phyloP scores from a whole-genome alignment of 2,888 invertebrate genomes.

The Reticulitermes lucifugus region DNA sequence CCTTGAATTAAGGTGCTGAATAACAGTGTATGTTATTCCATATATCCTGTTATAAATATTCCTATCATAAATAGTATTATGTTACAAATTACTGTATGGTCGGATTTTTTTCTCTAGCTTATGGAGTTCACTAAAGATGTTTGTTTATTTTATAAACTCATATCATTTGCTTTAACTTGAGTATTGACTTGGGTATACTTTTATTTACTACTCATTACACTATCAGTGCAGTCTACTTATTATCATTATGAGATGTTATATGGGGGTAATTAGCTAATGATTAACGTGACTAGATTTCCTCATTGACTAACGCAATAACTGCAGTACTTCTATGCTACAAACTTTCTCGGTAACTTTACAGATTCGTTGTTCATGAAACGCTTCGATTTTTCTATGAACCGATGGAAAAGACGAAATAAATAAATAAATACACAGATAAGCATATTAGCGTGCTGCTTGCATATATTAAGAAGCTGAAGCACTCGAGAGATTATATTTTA shows the following conservation, averaged over 20 bases:
- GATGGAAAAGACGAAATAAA: slow-evolving; percentile 22
- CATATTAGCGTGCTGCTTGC: slow-evolving; percentile 4
- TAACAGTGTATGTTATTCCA: slow-evolving; percentile 22
- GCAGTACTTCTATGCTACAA: slow-evolving; percentile 2
- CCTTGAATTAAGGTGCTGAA: slow-evolving; percentile 23
- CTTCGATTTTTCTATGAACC: slow-evolving; percentile 48
- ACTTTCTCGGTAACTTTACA: slow-evolving; percentile 39
- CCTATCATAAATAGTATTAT: slow-evolving; percentile 43
- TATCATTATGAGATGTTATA: slow-evolving; percentile 6
- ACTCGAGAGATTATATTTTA: slow-evolving; percentile 17
- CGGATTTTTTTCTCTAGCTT: slow-evolving; percentile 35
- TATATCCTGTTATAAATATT: slow-evolving; percentile 28
- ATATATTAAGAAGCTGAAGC: slow-evolving; percentile 3
- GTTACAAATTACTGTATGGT: slow-evolving; percentile 40
- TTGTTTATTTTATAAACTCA: slow-evolving; percentile 35
- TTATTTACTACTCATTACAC: slow-evolving; percentile 22
- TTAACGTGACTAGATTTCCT: slow-evolving; percentile 42
- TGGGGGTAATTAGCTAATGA: slow-evolving; percentile 27
- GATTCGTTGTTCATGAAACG: slow-evolving; percentile 52
- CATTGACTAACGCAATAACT: slow-evolving; percentile 33
- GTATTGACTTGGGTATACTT: slow-evolving; percentile 44
- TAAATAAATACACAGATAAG: slow-evolving; percentile 30
- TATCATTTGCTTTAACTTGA: slow-evolving; percentile 30
- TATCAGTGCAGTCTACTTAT: slow-evolving; percentile 30
- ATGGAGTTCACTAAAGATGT: slow-evolving; percentile 32